Conservation (phyloP, 2,113 vertebrate species). For the Mesitornis unicolor region DNA sequence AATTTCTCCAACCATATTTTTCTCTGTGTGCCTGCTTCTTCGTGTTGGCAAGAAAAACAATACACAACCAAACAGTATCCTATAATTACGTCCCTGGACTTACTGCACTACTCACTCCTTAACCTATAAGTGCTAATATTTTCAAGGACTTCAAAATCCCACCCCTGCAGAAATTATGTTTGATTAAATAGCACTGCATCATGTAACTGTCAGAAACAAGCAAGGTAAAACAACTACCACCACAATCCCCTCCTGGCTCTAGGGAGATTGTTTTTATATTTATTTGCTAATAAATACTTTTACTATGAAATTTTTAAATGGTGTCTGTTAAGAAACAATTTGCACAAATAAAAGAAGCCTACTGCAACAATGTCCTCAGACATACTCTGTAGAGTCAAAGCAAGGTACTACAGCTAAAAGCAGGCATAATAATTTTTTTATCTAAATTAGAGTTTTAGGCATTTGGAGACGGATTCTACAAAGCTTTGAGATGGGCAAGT, state of each 20-base stretch:
- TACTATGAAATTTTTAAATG: background rate
- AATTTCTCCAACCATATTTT: background rate
- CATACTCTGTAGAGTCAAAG: background rate
- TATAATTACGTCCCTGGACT: background rate
- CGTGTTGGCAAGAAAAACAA: background rate
- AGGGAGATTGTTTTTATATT: background rate
- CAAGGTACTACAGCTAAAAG: background rate
- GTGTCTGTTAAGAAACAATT: background rate
- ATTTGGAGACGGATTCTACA: background rate
- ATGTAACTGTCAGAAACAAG: background rate
- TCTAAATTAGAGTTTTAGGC: background rate
- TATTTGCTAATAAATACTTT: background rate
- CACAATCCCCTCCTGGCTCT: background rate
- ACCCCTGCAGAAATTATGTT: background rate
- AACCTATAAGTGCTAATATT: background rate
- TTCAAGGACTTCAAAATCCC: background rate
- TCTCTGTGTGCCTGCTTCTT: background rate
- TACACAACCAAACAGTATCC: background rate
- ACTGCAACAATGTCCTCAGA: background rate
- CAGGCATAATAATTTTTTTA: background rate
- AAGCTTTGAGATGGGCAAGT: background rate
- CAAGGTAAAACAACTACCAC: background rate
- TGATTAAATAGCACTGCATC: background rate
- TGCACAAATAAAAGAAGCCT: background rate
- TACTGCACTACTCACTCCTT: background rate